phyloP scores from a whole-genome alignment of 2,888 invertebrate species.

The Periphyllus acericola region DNA sequence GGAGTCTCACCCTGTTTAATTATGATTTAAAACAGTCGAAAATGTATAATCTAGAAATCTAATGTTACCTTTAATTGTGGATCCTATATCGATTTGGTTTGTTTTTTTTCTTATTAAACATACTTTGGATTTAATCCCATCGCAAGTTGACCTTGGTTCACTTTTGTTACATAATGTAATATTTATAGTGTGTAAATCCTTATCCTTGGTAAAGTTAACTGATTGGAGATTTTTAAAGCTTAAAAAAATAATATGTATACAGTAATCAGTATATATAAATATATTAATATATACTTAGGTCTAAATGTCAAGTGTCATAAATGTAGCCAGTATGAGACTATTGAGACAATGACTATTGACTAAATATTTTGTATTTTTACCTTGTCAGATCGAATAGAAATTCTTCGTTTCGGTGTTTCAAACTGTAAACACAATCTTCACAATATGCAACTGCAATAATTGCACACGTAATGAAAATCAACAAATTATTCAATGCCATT shows the following conservation, averaged over 20 bases:
- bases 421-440: slow-evolving; percentile 32
- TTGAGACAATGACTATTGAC: too few relatives aligned
- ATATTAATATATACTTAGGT: background rate
- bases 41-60: too few relatives aligned
- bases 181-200: background rate
- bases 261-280: background rate
- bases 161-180: slow-evolving; percentile 18
- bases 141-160: background rate
- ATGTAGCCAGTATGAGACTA: too few relatives aligned
- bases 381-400: slow-evolving; percentile 26
- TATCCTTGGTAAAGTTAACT: background rate
- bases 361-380: background rate
- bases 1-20: too few relatives aligned
- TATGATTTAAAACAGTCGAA: too few relatives aligned
- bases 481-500: background rate
- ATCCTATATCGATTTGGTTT: slow-evolving; percentile 27
- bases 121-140: slow-evolving; percentile 23
- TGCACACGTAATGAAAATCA: background rate
- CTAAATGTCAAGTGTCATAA: too few relatives aligned
- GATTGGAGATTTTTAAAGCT: background rate
- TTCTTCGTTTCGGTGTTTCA: background rate
- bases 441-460: background rate
- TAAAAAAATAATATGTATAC: background rate
- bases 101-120: slow-evolving; percentile 25
- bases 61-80: slow-evolving; percentile 35